A percentile compares a stretch with the other conserved stretches of the same genome.
Evolutionary conservation across 1,140 invertebrate species (phyloP).

Genomic region (Lepidurus arcticus): DNA sequence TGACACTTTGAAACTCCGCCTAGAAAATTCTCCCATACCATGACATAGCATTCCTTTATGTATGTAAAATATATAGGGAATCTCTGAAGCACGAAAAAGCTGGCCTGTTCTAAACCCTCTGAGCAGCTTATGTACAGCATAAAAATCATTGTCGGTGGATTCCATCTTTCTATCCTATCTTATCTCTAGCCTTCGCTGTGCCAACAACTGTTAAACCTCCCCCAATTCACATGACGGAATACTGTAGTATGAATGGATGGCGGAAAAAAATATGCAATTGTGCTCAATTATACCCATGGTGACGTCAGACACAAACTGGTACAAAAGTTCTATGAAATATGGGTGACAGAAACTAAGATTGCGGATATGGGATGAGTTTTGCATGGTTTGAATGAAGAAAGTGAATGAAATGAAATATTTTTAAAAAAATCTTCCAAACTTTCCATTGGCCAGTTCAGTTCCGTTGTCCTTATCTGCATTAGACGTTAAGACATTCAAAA

Average conservation of each 20-base stretch:
- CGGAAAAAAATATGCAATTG: neutral
- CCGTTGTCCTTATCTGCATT: neutral
- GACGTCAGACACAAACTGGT: neutral
- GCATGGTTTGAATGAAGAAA: neutral
- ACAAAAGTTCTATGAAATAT: neutral
- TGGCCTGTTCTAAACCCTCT: neutral
- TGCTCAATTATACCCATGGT: neutral
- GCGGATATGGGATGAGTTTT: too few relatives aligned
- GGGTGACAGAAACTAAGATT: too few relatives aligned
- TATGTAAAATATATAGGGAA: slow-evolving; percentile 19
- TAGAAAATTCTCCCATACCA: neutral
- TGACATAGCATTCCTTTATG: slow-evolving; percentile 15
- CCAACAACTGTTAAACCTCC: neutral
- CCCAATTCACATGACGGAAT: neutral
- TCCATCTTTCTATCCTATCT: too few relatives aligned
- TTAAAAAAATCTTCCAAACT: neutral
- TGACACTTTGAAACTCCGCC: too few relatives aligned
- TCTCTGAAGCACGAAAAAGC: slow-evolving; percentile 13
- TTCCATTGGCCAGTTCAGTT: neutral
- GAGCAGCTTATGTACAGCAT: slow-evolving; percentile 6
- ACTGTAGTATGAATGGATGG: neutral
- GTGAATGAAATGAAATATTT: neutral
- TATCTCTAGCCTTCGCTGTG: neutral
- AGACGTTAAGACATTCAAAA: neutral
- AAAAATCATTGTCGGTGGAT: neutral